These are phyloP conservation scores for Carpatolechia fugitivella DNA, from an alignment of 2,888 invertebrate genomes.

Conservation along the genomic window DNA sequence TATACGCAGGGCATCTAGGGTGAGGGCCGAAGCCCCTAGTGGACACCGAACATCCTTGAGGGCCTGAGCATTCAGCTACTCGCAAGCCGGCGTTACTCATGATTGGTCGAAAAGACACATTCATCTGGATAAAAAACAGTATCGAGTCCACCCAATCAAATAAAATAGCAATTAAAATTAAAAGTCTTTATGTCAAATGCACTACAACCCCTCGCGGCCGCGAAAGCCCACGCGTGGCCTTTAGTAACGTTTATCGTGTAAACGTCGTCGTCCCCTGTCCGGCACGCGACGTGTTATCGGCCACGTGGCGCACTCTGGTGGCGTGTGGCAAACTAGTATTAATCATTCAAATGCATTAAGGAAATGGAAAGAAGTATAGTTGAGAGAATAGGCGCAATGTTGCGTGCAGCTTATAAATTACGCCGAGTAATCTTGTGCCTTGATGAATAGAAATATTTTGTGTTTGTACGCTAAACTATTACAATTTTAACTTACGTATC, in stretches of 20 bases:
- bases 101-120: neutral
- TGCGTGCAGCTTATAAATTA: neutral
- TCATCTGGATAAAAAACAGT: neutral
- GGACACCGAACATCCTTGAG: too few relatives aligned
- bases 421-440: neutral
- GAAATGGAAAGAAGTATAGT: constrained; percentile 13
- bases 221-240: neutral
- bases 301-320: constrained; percentile 36
- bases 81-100: neutral
- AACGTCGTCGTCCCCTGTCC: constrained; percentile 36
- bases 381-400: neutral
- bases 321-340: constrained; percentile 22
- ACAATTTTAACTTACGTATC: too few relatives aligned
- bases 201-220: neutral
- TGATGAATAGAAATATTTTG: too few relatives aligned
- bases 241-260: constrained; percentile 26
- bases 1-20: too few relatives aligned
- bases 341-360: constrained; percentile 13
- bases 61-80: too few relatives aligned
- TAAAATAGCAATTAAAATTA: constrained; percentile 10
- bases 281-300: constrained; percentile 25
- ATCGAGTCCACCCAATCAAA: neutral
- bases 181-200: constrained; percentile 3
- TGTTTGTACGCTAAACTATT: too few relatives aligned
- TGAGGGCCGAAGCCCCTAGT: too few relatives aligned